A percentile compares a stretch with the other conserved stretches of the same genome.
These are phyloP conservation scores for Pogonocichla stellata DNA, from an alignment of 2,113 vertebrate genomes.

Conservation along the genomic window DNA sequence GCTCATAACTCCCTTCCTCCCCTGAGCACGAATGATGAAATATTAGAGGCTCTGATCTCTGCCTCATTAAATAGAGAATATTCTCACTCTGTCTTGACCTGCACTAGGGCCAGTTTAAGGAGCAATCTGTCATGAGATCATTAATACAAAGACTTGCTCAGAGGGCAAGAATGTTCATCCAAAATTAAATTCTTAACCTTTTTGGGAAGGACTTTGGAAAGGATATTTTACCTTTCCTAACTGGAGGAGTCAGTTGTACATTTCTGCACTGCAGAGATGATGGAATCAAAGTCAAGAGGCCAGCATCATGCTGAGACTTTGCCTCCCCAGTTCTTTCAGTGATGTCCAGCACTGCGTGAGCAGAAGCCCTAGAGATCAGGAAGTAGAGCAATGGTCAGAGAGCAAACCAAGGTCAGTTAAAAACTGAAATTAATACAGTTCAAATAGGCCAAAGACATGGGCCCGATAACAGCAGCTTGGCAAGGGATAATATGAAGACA, in stretches of 20 bases:
- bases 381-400: neutral
- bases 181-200: conserved; percentile 79
- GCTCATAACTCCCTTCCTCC: conserved; percentile 22
- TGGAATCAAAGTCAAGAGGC: conserved; percentile 25
- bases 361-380: neutral
- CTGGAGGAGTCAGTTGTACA: conserved; percentile 7
- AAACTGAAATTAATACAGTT: neutral
- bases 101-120: conserved; percentile 68
- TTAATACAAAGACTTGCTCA: conserved; percentile 70
- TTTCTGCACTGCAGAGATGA: conserved; percentile 36
- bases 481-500: neutral
- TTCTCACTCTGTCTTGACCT: conserved; percentile 72
- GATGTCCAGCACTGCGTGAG: neutral
- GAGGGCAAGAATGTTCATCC: conserved; percentile 71
- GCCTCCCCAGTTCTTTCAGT: neutral
- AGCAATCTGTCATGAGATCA: conserved; percentile 76
- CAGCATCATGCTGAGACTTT: neutral
- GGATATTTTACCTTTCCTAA: conserved; percentile 66
- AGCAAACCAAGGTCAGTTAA: conserved; percentile 4
- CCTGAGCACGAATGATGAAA: conserved; percentile 63
- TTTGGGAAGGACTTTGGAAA: conserved; percentile 55
- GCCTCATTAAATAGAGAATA: conserved; percentile 78
- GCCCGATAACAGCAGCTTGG: neutral
- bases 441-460: neutral
- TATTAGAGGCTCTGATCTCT: conserved; percentile 72